Base-by-base conservation (phyloP, 2,797 vertebrate species). In the Crocidura indochinensis region DNA sequence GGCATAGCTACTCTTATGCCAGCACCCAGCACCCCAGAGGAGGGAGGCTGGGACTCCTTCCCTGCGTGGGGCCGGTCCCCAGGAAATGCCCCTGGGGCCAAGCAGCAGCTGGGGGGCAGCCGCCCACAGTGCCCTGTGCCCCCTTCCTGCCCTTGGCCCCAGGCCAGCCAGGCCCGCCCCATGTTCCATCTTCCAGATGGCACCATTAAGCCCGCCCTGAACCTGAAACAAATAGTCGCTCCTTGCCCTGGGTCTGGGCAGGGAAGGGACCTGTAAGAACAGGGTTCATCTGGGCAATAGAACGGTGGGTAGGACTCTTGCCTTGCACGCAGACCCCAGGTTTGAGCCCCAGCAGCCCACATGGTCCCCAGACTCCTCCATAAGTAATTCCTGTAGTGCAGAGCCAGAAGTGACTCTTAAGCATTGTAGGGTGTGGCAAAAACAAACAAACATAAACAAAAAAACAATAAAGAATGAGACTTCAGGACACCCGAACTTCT, bases 141-240 rank as follows among this genome's bases (percentile, higher is more conserved):
- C 89, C 64, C 29, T 79, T 60, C 83, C 67, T 69, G 4, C 1
- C 88, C 84, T 69, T 76, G 96, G 95, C 76, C 90, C 29, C 5
- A 1, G 24, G 85, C 95, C 90, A 91, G 67, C 14, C 6, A n/a
- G 94, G 72, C 75, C 93, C 92, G 91, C 96, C 91, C 56, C 69
- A 6, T 17, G 91, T 83, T 88, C 79, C 94, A 94, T 96, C 95
- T 97, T 80, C 97, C 97, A 97, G 97, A 97, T 97, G 97, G 96
- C 92, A 96, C 83, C 94, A 96, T 97, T 96, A 97, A 97, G 94
- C 90, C 78, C 15, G 65, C 92, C 72, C 72, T 0, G 1, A 87
- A 46, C 75, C 80, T 82, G 73, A 84, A 96, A 79, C 93, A 96
- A 96, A 96, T 93, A 96, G 83, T 74, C 93, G 64, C 29, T 92